Evolutionary conservation across 2,888 invertebrate species (phyloP), one percentile per base, ranked within the genome.

Genomic region (Ichneumoninae sp.): DNA sequence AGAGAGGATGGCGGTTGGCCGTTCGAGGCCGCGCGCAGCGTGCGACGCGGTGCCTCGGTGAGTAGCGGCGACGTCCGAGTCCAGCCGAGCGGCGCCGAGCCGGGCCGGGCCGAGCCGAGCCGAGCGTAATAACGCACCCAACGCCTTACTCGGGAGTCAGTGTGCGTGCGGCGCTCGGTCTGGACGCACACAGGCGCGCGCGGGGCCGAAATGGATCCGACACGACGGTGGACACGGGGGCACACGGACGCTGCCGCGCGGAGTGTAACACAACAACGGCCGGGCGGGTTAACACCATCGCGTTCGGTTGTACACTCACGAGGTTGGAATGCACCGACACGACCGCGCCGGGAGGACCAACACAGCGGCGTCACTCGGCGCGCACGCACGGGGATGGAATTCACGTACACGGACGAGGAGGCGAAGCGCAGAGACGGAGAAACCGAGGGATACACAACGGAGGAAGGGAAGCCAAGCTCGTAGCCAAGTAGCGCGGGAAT

Each of bases 81-180:
- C 80, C 86, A 86, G 82, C 86, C 88, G 88, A 87, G 86, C 82
- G 79, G 81, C 19, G 88, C 87, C 84, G 89, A 82, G 88, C 86
- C 86, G 90, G 81, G 89, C 88, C 86, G 90, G 86, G 87, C 89
- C 85, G 89, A 87, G 90, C 90, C 85, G 89, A 88, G 90, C 87
- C 87, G 89, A 88, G 88, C 86, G 86, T 86, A 82, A 84, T 80
- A 77, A 80, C 79, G 85, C 76, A 77, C 85, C 84, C 83, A 78
- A 65, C 78, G 82, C 80, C 84, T 83, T 81, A 83, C 75, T 71
- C 68, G 74, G 66, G 52, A 47, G 54, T 57, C 30, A 57, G 57
- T 74, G 75, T 83, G 68, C 60, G 86, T 86, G 71, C 65, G 75
- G 30, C 65, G 79, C 70, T 82, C 82, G 80, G 80, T 79, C 60